These are phyloP conservation scores for Diadema setosum DNA, from an alignment of 35 echinoderm and acorn worm species.

Conservation along the genomic window DNA sequence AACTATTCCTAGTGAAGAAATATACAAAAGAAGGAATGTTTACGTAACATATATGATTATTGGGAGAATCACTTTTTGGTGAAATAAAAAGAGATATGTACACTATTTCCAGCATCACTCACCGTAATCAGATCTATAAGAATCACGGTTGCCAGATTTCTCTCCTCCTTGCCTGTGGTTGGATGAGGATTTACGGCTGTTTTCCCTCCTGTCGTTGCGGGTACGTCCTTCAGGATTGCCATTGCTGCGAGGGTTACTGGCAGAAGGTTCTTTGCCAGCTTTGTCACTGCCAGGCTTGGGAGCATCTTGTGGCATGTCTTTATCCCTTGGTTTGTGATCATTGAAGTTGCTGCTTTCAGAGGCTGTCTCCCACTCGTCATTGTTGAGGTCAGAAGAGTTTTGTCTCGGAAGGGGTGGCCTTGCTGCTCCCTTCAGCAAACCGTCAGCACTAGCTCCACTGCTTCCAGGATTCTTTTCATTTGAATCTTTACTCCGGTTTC, in stretches of 20 bases:
- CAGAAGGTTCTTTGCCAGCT: neutral
- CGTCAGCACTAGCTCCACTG: slow-evolving; percentile 69
- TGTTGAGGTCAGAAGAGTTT: slow-evolving; percentile 92
- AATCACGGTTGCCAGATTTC: neutral
- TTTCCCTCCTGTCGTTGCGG: slow-evolving; percentile 37
- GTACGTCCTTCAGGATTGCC: neutral
- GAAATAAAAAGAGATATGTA: too few species aligned
- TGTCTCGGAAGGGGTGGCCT: slow-evolving; percentile 68
- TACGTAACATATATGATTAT: too few species aligned
- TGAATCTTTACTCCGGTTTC: neutral
- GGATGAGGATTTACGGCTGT: slow-evolving; percentile 13
- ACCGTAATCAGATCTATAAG: slow-evolving; percentile 2
- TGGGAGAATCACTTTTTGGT: too few species aligned
- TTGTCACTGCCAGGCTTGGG: neutral
- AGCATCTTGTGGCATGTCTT: neutral
- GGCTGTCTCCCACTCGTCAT: slow-evolving; percentile 99
- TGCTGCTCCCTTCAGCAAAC: neutral
- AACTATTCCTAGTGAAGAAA: too few species aligned
- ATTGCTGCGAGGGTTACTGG: slow-evolving; percentile 13
- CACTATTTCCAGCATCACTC: too few species aligned
- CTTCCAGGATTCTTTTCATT: neutral
- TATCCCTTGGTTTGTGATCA: slow-evolving; percentile 58
- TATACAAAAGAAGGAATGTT: too few species aligned
- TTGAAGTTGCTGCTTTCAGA: slow-evolving; percentile 99
- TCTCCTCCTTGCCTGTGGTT: slow-evolving; percentile 10